Conservation (phyloP, 2,888 invertebrate species). For the Cerastis leucographa region DNA sequence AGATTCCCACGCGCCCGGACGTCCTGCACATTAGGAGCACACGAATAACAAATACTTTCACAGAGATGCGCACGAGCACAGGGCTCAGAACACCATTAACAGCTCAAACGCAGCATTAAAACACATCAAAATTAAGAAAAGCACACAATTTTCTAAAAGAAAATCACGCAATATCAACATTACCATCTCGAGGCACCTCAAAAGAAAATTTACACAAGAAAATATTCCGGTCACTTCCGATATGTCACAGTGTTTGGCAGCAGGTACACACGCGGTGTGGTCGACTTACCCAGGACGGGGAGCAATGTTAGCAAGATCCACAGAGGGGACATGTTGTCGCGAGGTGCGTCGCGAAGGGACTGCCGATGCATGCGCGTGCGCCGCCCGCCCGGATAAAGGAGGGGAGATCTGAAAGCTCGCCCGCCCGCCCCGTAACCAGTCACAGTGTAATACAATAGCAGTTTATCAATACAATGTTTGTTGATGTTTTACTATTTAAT, state of each 20-base stretch:
- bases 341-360: constrained; percentile 86
- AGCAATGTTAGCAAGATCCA: constrained; percentile 88
- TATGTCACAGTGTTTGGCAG: constrained; percentile 67
- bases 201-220: constrained; percentile 58
- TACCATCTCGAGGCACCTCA: constrained; percentile 52
- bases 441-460: constrained; percentile 54
- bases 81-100: constrained; percentile 72
- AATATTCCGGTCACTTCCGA: constrained; percentile 72
- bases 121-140: constrained; percentile 54
- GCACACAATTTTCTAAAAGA: constrained; percentile 46
- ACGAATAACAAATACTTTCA: constrained; percentile 71
- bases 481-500: constrained; percentile 14
- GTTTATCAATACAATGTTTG: constrained; percentile 48
- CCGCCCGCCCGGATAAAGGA: constrained; percentile 77
- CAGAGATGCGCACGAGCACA: constrained; percentile 71
- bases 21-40: constrained; percentile 72
- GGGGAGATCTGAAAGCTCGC: constrained; percentile 83
- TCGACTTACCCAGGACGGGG: constrained; percentile 88
- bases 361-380: constrained; percentile 75
- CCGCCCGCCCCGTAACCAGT: constrained; percentile 81
- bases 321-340: constrained; percentile 88
- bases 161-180: constrained; percentile 53
- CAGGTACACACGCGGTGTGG: constrained; percentile 64
- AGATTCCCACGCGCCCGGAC: constrained; percentile 79
- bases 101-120: constrained; percentile 59